Conservation (phyloP, 64 coral and sea anemone species). For the Trachythela sp. region DNA sequence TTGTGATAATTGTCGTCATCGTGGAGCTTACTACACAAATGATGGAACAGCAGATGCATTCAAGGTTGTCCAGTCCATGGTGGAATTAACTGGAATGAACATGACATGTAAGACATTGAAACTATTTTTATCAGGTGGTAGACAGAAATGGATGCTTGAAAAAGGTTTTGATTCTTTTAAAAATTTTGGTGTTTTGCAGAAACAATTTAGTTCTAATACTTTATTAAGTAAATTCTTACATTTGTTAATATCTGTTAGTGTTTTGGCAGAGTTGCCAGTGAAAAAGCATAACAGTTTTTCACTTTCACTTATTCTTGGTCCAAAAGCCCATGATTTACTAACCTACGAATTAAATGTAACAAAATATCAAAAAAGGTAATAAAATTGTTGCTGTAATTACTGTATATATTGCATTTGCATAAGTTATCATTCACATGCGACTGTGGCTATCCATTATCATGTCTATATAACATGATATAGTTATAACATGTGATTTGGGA, state of each 20-base stretch:
- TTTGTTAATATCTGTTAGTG: not conserved
- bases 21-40: not conserved
- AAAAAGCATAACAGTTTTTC: not conserved
- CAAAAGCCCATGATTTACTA: not conserved
- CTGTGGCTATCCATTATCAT: no score
- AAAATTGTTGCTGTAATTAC: not conserved
- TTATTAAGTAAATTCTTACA: conserved; percentile 32
- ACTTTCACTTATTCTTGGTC: not conserved
- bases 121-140: conserved; percentile 26
- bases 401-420: not conserved
- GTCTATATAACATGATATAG: not conserved
- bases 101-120: conserved; percentile 21
- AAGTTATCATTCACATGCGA: no score
- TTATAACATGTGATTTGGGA: not conserved
- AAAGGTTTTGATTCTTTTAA: conserved; percentile 17
- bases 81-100: conserved; percentile 6
- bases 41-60: conserved; percentile 29
- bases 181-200: conserved; percentile 13
- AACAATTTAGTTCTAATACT: conserved; percentile 17
- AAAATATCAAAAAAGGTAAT: not conserved
- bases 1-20: conserved; percentile 40
- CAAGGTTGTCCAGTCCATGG: conserved; percentile 24
- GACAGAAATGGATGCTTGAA: conserved; percentile 30
- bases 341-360: not conserved
- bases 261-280: not conserved